Evolutionary conservation across 2,888 invertebrate species (phyloP).

Genomic region (Phengaris alcon): DNA sequence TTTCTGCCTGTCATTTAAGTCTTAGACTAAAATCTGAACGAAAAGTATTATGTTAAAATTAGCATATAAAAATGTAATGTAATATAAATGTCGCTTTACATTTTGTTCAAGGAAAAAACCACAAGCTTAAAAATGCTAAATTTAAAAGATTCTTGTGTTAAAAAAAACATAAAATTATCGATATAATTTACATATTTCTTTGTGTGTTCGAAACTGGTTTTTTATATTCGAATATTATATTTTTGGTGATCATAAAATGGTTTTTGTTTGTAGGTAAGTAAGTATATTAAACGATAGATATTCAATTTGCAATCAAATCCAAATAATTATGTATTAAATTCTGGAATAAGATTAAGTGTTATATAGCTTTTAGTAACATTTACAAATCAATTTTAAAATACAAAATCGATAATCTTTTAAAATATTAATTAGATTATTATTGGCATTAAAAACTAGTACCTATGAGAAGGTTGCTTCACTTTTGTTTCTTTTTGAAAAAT

Average conservation of each 20-base stretch:
- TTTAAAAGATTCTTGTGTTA: conserved; percentile 7
- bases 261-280: not conserved
- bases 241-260: not conserved
- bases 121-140: conserved; percentile 4
- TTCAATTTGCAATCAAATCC: not conserved
- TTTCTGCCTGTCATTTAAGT: too few species aligned
- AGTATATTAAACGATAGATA: not conserved
- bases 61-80: too few species aligned
- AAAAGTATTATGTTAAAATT: too few species aligned
- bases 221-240: not conserved
- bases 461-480: not conserved
- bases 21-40: too few species aligned
- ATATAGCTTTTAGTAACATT: not conserved
- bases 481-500: conserved; percentile 7
- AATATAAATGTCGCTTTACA: not conserved
- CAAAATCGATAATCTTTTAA: conserved; percentile 1
- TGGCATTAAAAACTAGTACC: not conserved
- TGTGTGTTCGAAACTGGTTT: not conserved
- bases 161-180: conserved; percentile 18
- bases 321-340: not conserved
- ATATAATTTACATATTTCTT: conserved; percentile 13
- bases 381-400: not conserved
- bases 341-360: not conserved
- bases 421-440: not conserved
- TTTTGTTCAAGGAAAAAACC: conserved; percentile 20